A percentile compares a stretch with the other conserved stretches of the same genome.
phyloP scores from a whole-genome alignment of 2,113 vertebrate species.

The Collichthys lucidus region DNA sequence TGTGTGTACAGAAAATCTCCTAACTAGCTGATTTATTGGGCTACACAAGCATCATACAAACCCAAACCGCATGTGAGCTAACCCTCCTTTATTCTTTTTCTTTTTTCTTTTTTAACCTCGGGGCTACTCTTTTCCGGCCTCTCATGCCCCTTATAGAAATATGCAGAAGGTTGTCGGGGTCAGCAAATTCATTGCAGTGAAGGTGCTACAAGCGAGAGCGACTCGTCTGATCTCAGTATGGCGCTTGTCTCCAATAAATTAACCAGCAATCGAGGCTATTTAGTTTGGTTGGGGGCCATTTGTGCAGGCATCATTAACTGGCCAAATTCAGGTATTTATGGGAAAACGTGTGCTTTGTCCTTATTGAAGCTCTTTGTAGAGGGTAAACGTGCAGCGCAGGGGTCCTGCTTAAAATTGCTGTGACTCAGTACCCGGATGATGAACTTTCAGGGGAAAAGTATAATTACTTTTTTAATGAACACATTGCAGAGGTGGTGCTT shows the following conservation, averaged over 20 bases:
- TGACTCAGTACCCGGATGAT: constrained; percentile 69
- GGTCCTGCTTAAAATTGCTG: constrained; percentile 68
- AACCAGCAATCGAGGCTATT: constrained; percentile 77
- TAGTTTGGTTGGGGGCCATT: constrained; percentile 79
- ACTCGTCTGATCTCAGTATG: constrained; percentile 81
- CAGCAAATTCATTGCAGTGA: constrained; percentile 80
- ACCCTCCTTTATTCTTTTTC: constrained; percentile 20
- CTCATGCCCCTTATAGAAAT: constrained; percentile 74
- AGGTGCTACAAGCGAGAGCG: constrained; percentile 78
- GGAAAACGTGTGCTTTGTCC: constrained; percentile 71
- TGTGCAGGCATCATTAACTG: constrained; percentile 80
- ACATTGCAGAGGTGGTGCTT: constrained; percentile 65
- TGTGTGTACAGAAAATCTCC: constrained; percentile 47
- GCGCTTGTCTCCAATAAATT: constrained; percentile 81
- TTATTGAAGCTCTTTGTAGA: constrained; percentile 75
- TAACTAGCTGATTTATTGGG: constrained; percentile 76
- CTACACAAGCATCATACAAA: constrained; percentile 70
- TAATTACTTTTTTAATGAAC: constrained; percentile 79
- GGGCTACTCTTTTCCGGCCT: constrained; percentile 68
- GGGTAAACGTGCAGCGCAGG: constrained; percentile 69
- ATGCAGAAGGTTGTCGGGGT: constrained; percentile 75
- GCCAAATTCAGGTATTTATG: constrained; percentile 80
- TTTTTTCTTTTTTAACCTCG: constrained; percentile 11
- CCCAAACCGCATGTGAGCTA: constrained; percentile 79
- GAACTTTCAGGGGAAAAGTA: constrained; percentile 73